phyloP scores from a whole-genome alignment of 1,140 invertebrate genomes.

The Eumaeus atala region DNA sequence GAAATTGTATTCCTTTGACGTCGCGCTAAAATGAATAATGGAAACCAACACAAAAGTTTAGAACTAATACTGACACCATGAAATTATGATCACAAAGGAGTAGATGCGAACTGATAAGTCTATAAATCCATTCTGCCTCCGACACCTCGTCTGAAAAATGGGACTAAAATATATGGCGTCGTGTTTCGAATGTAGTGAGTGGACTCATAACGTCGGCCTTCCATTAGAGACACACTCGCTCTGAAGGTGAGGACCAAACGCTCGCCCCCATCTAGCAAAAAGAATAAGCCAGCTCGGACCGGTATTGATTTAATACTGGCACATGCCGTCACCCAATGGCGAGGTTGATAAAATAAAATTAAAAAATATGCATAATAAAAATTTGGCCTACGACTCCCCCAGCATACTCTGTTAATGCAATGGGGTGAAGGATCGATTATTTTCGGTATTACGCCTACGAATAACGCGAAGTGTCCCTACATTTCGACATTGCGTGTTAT shows the following conservation, averaged over 20 bases:
- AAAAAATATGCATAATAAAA: conserved; percentile 73
- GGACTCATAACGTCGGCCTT: conserved; percentile 38
- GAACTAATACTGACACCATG: conserved; percentile 13
- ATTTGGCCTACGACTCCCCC: conserved; percentile 62
- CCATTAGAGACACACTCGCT: conserved; percentile 42
- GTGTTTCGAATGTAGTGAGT: conserved; percentile 29
- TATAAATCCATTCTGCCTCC: conserved; percentile 11
- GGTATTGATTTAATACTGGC: conserved; percentile 67
- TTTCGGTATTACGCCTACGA: conserved; percentile 53
- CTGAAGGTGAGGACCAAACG: conserved; percentile 47
- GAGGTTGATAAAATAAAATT: conserved; percentile 64
- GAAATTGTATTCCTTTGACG: conserved; percentile 27
- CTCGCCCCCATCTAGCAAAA: conserved; percentile 39
- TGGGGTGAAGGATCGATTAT: conserved; percentile 60
- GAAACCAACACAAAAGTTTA: conserved; percentile 13
- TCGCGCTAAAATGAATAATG: conserved; percentile 27
- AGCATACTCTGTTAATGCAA: conserved; percentile 47
- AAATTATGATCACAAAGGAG: conserved; percentile 3
- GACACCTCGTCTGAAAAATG: conserved; percentile 31
- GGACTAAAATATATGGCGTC: conserved; percentile 34
- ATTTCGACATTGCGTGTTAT: conserved; percentile 22
- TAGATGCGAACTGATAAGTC: conserved; percentile 9
- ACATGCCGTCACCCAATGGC: conserved; percentile 40
- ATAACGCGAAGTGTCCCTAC: conserved; percentile 23
- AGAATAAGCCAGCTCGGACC: conserved; percentile 41